phyloP scores from a whole-genome alignment of 2,888 invertebrate species.

The Ametastegia equiseti region DNA sequence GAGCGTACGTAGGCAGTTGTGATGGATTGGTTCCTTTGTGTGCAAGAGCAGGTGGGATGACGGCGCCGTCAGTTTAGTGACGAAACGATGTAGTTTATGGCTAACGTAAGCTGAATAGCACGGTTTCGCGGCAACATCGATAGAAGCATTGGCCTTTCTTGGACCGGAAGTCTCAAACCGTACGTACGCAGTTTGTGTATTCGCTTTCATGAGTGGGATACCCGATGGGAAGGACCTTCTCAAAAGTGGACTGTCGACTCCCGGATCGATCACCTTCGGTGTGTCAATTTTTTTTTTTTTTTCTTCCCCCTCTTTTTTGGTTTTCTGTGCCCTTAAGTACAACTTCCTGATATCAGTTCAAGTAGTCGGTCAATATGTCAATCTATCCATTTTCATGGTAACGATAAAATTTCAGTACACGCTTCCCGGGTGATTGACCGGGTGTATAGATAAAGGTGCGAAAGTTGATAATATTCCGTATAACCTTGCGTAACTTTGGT shows the following conservation, averaged over 20 bases:
- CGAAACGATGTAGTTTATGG: neutral
- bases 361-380: conserved; percentile 30
- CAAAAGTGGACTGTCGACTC: conserved; percentile 1
- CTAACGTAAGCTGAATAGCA: conserved; percentile 21
- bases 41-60: neutral
- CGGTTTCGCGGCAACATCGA: neutral
- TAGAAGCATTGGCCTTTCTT: conserved; percentile 3
- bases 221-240: neutral
- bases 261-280: conserved; percentile 15
- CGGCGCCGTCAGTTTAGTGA: neutral
- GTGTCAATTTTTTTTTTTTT: neutral
- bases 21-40: conserved; percentile 31
- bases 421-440: conserved; percentile 5
- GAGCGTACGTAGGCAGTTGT: conserved; percentile 3
- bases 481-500: neutral
- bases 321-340: neutral
- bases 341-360: conserved; percentile 9
- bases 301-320: neutral
- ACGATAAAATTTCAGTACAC: neutral
- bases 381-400: conserved; percentile 9
- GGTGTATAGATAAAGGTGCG: neutral
- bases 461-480: conserved; percentile 15
- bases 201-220: neutral
- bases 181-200: neutral
- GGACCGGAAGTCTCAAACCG: neutral